Evolutionary conservation across 1,140 invertebrate genomes (phyloP), one percentile per base, ranked within the genome.

Genomic region (Ceratina calcarata): DNA sequence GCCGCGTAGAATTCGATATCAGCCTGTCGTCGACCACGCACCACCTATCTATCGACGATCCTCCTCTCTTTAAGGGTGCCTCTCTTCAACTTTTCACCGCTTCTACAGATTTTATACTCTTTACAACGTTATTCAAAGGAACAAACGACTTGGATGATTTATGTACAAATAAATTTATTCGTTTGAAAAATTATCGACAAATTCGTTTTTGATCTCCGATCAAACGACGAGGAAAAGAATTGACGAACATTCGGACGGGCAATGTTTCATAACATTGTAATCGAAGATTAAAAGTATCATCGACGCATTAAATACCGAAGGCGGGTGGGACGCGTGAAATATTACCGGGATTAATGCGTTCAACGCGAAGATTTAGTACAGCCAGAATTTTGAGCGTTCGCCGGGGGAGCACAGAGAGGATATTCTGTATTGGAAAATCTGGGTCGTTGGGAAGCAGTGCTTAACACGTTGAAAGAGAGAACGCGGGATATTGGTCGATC

Each of bases 1-100:
- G 72, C 24, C n/a, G n/a, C 61, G 16, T 66, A 27, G 72, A 75
- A 75, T 65, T 75, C 72, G 72, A 75, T 75, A 75, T 55, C 7
- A 57, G n/a, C 6, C 71, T 51, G 37, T 62, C 45, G 20, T 12
- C 32, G 32, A n/a, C 32, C 32, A 37, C 37, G 37, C 37, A 45
- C 37, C 37, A 45, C 37, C 37, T 45, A 45, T 6, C 37, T 45
- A 45, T 45, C 32, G 62, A 20, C n/a, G 57, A 58, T 58, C 57
- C 57, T 37, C 20, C 27, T n/a, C 20, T 65, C 24, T 62, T 32
- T 62, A 24, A 55, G 53, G 15, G 53, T 16, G 53, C 24, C 16
- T 62, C 16, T 32, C 10, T 10, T 45, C 37, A 45, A 45, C 37
- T 45, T 45, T 10, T 45, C 37, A 45, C 37, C 6, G 37, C 37